Evolutionary conservation across 2,797 vertebrate genomes (phyloP), one percentile per base, ranked within the genome.

Genomic region (Anabas testudineus): DNA sequence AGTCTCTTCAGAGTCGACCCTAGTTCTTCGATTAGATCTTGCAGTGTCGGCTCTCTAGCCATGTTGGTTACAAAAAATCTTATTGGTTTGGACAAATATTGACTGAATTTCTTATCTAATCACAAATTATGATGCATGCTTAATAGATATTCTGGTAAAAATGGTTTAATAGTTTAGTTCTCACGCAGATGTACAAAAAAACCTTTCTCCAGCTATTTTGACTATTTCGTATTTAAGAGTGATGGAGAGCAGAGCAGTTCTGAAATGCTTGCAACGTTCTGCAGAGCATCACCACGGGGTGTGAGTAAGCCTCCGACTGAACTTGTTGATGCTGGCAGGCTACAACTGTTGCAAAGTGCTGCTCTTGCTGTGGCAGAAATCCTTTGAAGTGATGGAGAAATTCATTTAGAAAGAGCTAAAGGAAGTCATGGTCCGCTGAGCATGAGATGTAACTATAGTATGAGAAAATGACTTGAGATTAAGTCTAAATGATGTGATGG

Each of bases 301-400:
- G 65, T 36, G 21, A 59, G 24, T 64, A 74, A 80, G 74, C 52
- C 56, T 66, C 49, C 9, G 43, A 80, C 48, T 69, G 55, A 82
- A 78, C 63, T 56, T 72, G 64, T 84, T 73, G 52, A 75, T 80
- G 81, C 67, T 71, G 49, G 59, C 52, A 74, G 67, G 51, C 72
- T 62, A 74, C 82, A 68, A 68, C 64, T 69, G 61, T 70, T 84
- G 67, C 75, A 75, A 70, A 73, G 79, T 49, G 71, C 73, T 55
- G 39, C 79, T 80, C 52, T 77, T 58, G 69, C 67, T 73, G 60
- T 73, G 76, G 66, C 15, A 58, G 55, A 57, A 49, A 6, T 69
- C 66, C 86, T 88, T 86, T 85, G 84, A 90, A 78, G 78, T 85
- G 69, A 78, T 74, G 32, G 60, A 63, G 66, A 82, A 70, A 87